Conservation (phyloP, 2,797 vertebrate genomes). For the Sebastes nivosus region DNA sequence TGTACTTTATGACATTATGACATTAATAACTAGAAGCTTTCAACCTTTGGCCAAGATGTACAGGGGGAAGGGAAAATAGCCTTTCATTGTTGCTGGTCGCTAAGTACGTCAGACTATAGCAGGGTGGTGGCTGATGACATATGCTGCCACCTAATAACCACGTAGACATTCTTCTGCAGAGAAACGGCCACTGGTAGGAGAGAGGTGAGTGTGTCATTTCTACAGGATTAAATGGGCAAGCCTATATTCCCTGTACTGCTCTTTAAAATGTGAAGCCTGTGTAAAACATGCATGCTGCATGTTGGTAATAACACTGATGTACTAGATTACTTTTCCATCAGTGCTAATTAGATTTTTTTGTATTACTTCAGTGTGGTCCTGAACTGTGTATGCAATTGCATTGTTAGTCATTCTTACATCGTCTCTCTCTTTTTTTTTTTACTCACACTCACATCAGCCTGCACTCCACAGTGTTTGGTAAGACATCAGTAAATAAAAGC, state of each 20-base stretch:
- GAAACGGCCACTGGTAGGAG: background rate
- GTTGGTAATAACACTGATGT: background rate
- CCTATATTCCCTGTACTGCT: background rate
- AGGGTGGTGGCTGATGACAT: constrained; percentile 17
- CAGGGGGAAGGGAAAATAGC: background rate
- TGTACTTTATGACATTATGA: background rate
- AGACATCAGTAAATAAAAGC: constrained; percentile 2
- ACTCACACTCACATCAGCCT: background rate
- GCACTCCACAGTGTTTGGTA: background rate
- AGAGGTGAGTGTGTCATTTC: background rate
- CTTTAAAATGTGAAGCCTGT: background rate
- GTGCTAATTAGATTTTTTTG: background rate
- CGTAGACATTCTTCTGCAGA: background rate
- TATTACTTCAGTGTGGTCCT: background rate
- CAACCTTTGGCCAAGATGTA: background rate
- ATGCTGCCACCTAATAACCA: constrained; percentile 24
- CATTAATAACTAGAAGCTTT: background rate
- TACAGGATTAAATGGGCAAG: background rate
- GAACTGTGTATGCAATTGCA: background rate
- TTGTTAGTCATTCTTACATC: background rate
- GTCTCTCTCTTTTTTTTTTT: background rate
- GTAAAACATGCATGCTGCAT: background rate
- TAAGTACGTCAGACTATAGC: background rate
- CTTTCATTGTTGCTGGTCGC: background rate
- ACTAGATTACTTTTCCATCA: background rate